Base-by-base conservation (phyloP, 2,113 vertebrate species). In the Mobula birostris region DNA sequence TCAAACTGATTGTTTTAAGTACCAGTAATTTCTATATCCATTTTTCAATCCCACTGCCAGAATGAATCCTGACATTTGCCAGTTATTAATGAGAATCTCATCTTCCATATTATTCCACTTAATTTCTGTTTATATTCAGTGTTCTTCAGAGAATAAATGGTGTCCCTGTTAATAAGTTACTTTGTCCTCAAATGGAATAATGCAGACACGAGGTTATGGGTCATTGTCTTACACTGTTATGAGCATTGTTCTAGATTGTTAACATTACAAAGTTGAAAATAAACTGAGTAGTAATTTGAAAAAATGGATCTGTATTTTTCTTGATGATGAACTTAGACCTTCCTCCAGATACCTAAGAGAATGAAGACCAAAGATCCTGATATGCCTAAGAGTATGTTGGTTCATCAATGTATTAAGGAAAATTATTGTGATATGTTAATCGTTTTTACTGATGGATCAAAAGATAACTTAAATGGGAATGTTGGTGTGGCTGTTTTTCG, bases 141-240 rank as follows among this genome's bases (percentile, higher is more conserved):
- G 48, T 40, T 68, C 90, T 48, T 74, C 68, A 93, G 90, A 72
- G 70, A 74, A 32, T 27, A 24, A 74, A 92, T 15, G 74, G 74
- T 72, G 21, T 5, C 21, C 36, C 32, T 48, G 68, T 74, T 93
- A 93, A 92, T 92, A 92, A 93, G 74, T 93, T 40, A 93, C 21
- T 27, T 93, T 48, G 40, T 93, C 68, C 24, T 21, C 74, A 68
- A 74, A 93, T 93, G 21, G 68, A 93, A 93, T 93, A 93, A 24
- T 74, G 36, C 90, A 72, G 32, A 8, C 3, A 36, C 21, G 17
- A 19, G 32, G 1, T n/a, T 92, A 70, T 24, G 32, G 32, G 61
- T 32, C 63, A 66, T 19, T 66, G 5, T 90, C 32, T 11, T 90
- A 27, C 12, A 66, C 32, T 32, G 61, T 0, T 15, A 68, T n/a